Evolutionary conservation across 2,113 vertebrate genomes (phyloP).

Genomic region (Paraplagusia blochii): DNA sequence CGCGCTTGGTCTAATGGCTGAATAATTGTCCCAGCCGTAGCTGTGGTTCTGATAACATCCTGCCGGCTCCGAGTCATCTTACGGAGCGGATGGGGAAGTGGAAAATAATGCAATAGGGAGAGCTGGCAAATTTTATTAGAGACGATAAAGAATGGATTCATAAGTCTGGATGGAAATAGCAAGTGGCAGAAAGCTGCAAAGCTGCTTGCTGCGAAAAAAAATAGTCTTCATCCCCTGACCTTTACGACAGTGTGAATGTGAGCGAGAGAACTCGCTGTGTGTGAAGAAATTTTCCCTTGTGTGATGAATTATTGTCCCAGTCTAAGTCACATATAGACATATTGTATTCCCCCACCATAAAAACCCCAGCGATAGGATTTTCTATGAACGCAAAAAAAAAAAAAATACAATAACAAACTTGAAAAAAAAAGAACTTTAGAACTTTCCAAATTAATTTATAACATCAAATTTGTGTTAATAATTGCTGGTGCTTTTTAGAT

Average conservation of each 20-base stretch:
- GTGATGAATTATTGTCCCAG: constrained; percentile 43
- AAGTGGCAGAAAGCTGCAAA: constrained; percentile 35
- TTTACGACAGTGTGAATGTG: constrained; percentile 30
- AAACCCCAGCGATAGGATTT: neutral
- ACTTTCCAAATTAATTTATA: neutral
- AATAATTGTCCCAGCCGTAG: constrained; percentile 54
- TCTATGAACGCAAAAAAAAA: neutral
- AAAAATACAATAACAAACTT: constrained; percentile 5
- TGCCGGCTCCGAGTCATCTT: constrained; percentile 46
- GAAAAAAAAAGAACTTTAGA: neutral
- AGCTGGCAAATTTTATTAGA: constrained; percentile 61
- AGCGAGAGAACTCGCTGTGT: constrained; percentile 34
- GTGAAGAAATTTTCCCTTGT: constrained; percentile 48
- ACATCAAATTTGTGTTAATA: neutral
- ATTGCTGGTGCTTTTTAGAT: neutral
- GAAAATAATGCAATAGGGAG: constrained; percentile 59
- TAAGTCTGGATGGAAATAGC: constrained; percentile 56
- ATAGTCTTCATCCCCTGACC: constrained; percentile 51
- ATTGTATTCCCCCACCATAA: constrained; percentile 10
- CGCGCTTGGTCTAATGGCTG: constrained; percentile 56
- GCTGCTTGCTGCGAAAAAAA: constrained; percentile 32
- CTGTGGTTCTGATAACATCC: constrained; percentile 46
- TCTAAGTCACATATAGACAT: constrained; percentile 20
- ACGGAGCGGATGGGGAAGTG: constrained; percentile 37
- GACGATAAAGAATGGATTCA: constrained; percentile 68